These are phyloP conservation scores for Cydia strobilella DNA, from an alignment of 1,140 invertebrate genomes.

Conservation along the genomic window DNA sequence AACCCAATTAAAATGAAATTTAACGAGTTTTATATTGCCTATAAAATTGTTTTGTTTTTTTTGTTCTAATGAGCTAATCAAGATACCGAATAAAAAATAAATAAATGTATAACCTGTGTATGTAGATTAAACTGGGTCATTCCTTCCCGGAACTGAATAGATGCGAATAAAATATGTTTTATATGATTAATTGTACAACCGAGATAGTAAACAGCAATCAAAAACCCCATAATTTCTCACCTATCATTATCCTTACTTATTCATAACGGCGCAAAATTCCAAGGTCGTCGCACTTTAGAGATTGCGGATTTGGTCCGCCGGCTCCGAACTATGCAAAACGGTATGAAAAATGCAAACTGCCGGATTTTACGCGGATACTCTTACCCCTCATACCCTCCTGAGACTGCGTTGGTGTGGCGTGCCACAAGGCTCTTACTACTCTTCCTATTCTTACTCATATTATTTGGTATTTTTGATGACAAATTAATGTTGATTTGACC, in stretches of 20 bases:
- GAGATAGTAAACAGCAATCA: not conserved
- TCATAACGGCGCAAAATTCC: slow-evolving; percentile 54
- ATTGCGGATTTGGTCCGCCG: slow-evolving; percentile 61
- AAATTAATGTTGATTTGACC: not conserved
- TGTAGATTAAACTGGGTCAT: not conserved
- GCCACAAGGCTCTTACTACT: not conserved
- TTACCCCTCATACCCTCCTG: not conserved
- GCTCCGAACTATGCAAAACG: slow-evolving; percentile 32
- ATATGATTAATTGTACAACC: not conserved
- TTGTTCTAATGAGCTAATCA: not conserved
- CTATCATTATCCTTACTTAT: slow-evolving; percentile 45
- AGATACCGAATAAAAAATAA: too few relatives aligned
- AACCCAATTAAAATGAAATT: slow-evolving; percentile 6
- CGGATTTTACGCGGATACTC: slow-evolving; percentile 60
- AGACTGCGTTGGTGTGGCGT: not conserved
- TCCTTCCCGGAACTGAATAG: not conserved
- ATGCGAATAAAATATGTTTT: not conserved
- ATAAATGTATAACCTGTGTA: too few relatives aligned
- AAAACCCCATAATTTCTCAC: slow-evolving; percentile 35
- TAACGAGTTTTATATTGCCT: slow-evolving; percentile 19
- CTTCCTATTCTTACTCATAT: not conserved
- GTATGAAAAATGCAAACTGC: slow-evolving; percentile 46
- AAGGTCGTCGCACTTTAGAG: slow-evolving; percentile 65
- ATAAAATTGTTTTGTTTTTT: slow-evolving; percentile 19
- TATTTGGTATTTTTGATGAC: not conserved